Evolutionary conservation across 92 coral and sea anemone genomes (phyloP).

Genomic region (Phenganax stokvisi): DNA sequence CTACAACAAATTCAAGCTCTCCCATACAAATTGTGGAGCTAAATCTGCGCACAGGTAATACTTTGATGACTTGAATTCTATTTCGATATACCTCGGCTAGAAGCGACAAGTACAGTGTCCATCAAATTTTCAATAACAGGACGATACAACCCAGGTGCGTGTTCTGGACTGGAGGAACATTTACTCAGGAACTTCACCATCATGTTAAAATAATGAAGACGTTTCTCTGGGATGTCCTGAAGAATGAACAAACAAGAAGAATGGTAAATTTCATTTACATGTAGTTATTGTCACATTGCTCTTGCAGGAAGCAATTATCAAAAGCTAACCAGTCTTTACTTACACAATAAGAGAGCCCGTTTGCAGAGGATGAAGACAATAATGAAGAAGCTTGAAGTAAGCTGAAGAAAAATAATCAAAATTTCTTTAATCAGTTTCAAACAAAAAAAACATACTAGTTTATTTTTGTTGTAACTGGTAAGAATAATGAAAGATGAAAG

Average conservation of each 20-base stretch:
- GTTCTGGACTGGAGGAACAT: conserved; percentile 67
- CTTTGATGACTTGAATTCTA: not conserved
- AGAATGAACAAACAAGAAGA: not conserved
- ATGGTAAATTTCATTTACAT: not conserved
- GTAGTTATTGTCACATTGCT: not conserved
- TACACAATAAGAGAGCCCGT: not conserved
- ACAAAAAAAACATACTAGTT: not conserved
- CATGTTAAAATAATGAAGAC: conserved; percentile 65
- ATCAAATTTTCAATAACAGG: conserved; percentile 68
- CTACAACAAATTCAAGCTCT: not conserved
- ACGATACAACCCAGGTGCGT: conserved; percentile 55
- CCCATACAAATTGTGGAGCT: too few relatives aligned
- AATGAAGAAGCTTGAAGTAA: conserved; percentile 21
- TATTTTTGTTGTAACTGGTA: not conserved
- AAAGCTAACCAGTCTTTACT: not conserved
- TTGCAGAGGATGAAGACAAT: not conserved
- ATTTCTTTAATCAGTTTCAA: not conserved
- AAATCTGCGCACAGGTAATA: too few relatives aligned
- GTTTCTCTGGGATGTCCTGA: conserved; percentile 76
- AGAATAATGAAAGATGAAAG: not conserved
- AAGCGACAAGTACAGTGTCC: conserved; percentile 67
- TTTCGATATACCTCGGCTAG: conserved; percentile 66
- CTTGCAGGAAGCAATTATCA: not conserved
- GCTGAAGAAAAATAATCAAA: not conserved
- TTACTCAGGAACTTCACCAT: conserved; percentile 64